These are phyloP conservation scores for Gallinago stenura DNA, from an alignment of 2,797 vertebrate species.

Conservation along the genomic window DNA sequence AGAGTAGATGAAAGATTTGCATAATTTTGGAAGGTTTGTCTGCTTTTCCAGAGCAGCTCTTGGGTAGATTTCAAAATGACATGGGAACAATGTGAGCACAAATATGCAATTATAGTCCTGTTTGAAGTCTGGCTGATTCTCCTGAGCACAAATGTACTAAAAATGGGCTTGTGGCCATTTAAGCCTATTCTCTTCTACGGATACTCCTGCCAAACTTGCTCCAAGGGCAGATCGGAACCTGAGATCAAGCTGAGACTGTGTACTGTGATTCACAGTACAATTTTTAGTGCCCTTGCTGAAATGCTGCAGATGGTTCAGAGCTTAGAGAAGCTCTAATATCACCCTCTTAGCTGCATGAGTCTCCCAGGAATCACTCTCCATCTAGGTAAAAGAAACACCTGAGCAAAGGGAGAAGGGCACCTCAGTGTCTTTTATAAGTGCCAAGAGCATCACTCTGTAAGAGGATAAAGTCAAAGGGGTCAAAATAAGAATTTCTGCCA, in stretches of 20 bases:
- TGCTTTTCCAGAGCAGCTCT: slow-evolving; percentile 6
- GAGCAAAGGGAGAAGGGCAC: not conserved
- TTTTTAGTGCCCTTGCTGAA: not conserved
- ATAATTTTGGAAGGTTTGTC: slow-evolving; percentile 4
- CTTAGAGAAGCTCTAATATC: not conserved
- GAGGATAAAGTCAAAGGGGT: not conserved
- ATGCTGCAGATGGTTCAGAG: not conserved
- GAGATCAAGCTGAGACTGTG: not conserved
- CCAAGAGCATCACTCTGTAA: not conserved
- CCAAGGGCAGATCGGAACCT: not conserved
- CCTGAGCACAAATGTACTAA: not conserved
- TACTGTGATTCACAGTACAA: not conserved
- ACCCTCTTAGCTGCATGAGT: not conserved
- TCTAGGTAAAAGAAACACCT: not conserved
- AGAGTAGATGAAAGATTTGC: not conserved
- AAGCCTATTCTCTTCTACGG: not conserved
- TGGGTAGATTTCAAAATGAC: not conserved
- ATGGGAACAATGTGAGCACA: not conserved
- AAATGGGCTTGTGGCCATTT: not conserved
- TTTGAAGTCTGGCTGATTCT: slow-evolving; percentile 17
- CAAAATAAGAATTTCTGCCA: not conserved
- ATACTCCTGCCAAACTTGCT: not conserved
- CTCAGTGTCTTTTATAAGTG: not conserved
- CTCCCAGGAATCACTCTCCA: not conserved
- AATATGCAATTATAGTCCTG: not conserved